Conservation (phyloP, 2,797 vertebrate species). For the Poeciliopsis turneri region DNA sequence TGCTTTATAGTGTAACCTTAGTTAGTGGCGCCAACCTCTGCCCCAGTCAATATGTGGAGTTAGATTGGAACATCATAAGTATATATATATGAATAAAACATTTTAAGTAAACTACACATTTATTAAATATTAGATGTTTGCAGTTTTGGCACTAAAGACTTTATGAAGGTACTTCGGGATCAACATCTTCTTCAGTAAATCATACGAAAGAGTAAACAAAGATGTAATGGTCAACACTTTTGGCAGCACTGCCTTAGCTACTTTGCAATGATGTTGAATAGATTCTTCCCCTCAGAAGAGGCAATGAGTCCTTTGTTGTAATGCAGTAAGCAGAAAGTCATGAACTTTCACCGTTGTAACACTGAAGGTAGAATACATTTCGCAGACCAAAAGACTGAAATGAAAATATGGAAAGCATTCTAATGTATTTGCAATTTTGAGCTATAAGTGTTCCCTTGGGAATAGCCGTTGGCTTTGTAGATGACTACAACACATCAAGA, state of each 20-base stretch:
- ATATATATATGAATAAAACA: background rate
- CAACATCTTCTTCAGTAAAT: conserved; percentile 47
- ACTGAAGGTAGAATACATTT: conserved; percentile 61
- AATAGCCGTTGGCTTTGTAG: conserved; percentile 23
- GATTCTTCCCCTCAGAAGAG: conserved; percentile 77
- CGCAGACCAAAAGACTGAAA: conserved; percentile 31
- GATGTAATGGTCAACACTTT: conserved; percentile 71
- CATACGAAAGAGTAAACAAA: conserved; percentile 44
- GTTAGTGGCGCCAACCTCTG: too few species aligned
- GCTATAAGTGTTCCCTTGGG: conserved; percentile 12
- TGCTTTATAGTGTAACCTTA: too few species aligned
- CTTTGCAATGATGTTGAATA: conserved; percentile 79
- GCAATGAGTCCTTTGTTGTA: conserved; percentile 74
- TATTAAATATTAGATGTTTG: background rate
- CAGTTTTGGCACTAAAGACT: background rate
- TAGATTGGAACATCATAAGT: background rate
- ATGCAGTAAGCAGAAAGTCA: conserved; percentile 62
- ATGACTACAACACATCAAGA: conserved; percentile 19
- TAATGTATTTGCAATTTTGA: conserved; percentile 46
- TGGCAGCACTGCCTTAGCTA: conserved; percentile 72
- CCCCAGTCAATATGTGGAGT: background rate
- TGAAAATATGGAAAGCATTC: conserved; percentile 45
- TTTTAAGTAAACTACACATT: background rate
- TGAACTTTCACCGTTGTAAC: conserved; percentile 73
- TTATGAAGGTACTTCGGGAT: background rate